A percentile compares a stretch with the other conserved stretches of the same genome.
Conservation (phyloP, 2,113 vertebrate species). For the Rhinolophus ferrumequinum region DNA sequence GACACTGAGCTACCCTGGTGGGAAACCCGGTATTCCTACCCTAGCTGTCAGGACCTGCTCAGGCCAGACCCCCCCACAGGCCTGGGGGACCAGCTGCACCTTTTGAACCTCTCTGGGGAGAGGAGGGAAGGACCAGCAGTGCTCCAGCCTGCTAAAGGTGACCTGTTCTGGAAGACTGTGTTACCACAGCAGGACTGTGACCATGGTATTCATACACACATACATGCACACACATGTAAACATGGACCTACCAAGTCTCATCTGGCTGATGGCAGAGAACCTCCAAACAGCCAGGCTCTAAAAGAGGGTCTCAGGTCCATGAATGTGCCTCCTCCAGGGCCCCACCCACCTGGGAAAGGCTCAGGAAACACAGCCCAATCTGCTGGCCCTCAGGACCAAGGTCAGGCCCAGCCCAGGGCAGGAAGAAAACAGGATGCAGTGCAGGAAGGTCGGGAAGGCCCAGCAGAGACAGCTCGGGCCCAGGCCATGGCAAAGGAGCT, state of each 20-base stretch:
- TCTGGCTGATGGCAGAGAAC: background rate
- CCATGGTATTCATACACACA: rapidly evolving
- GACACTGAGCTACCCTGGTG: background rate
- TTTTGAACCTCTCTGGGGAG: background rate
- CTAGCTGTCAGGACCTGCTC: background rate
- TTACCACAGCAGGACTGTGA: background rate
- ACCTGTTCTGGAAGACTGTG: background rate
- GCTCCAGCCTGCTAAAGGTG: background rate
- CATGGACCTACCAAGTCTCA: background rate
- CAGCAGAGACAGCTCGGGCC: background rate
- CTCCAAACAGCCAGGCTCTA: background rate
- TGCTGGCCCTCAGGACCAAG: background rate
- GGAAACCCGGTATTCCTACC: background rate
- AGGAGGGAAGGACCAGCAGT: background rate
- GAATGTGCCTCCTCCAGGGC: background rate
- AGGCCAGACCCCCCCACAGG: background rate
- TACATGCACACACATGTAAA: background rate
- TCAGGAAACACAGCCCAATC: constrained; percentile 14
- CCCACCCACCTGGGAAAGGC: background rate
- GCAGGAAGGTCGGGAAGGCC: constrained; percentile 76
- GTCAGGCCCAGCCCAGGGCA: background rate
- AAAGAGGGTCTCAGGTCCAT: background rate
- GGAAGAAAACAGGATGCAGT: constrained; percentile 81
- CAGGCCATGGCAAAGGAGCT: constrained; percentile 71
- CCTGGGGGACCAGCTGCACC: background rate